Evolutionary conservation across 1,140 invertebrate species (phyloP), one percentile per base, ranked within the genome.

Genomic region (Tetragnatha versicolor): DNA sequence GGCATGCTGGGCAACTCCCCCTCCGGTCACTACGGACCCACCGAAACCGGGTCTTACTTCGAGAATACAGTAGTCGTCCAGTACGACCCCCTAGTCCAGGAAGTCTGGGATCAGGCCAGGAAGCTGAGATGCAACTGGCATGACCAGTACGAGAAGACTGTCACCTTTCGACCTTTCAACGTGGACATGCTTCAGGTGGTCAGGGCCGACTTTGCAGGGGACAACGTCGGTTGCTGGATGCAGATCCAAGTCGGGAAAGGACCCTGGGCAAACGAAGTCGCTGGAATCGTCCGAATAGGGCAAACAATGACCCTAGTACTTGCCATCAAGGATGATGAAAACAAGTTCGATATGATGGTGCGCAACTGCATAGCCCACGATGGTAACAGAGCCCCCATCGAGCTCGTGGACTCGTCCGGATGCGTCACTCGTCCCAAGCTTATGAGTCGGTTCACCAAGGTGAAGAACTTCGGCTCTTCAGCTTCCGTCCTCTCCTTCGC

Each of bases 301-400:
- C 94, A 97, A 85, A 97, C 94, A 0, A 96, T 97, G 94, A 97
- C 94, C 0, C 96, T 97, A 94, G 94, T 96, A 1, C 86, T 97
- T 58, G 95, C 94, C 22, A 97, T 97, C 82, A 96, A 97, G 85
- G 95, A 97, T 82, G 94, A 96, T 79, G 95, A 97, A 86, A 95
- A 94, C 82, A 97, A 96, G 87, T 97, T 97, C 84, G 95, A 97
- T 81, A 96, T 97, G 94, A 85, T 97, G 80, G 94, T 97, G 0
- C 88, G 94, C 37, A 97, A 97, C 86, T 97, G 94, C 84, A 94
- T 97, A 6, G 95, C 95, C 69, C 94, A 97, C 80, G 95, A 97
- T 83, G 95, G 95, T 25, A 95, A 96, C 85, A 89, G 94, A 60
- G 93, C 93, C 20, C 94, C 94, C 1, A 96, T 97, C 73, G 94